A percentile compares a stretch with the other conserved stretches of the same genome.
phyloP scores from a whole-genome alignment of 1,140 invertebrate species.

The Drosophila pachea region DNA sequence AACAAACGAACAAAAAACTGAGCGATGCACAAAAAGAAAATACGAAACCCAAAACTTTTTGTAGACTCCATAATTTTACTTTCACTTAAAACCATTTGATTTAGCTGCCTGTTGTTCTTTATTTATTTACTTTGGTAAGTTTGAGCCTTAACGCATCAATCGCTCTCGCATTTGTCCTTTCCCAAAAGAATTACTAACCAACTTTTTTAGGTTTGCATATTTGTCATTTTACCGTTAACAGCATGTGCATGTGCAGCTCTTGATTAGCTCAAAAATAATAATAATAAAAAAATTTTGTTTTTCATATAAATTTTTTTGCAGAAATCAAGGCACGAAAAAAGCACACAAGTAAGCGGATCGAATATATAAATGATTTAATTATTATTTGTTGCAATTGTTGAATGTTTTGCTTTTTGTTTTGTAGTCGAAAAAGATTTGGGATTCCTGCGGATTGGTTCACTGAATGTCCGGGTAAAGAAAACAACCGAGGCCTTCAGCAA shows the following conservation, averaged over 20 bases:
- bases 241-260: slow-evolving; percentile 9
- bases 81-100: slow-evolving; percentile 40
- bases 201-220: slow-evolving; percentile 11
- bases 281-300: slow-evolving; percentile 10
- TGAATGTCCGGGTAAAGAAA: slow-evolving; percentile 94
- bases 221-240: slow-evolving; percentile 39
- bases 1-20: not conserved
- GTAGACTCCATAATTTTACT: slow-evolving; percentile 27
- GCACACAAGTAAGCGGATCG: slow-evolving; percentile 81
- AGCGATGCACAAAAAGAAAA: not conserved
- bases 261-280: not conserved
- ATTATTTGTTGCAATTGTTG: not conserved
- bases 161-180: slow-evolving; percentile 36
- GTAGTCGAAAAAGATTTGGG: slow-evolving; percentile 89
- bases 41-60: slow-evolving; percentile 7
- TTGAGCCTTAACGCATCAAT: slow-evolving; percentile 38
- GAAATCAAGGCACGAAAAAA: slow-evolving; percentile 87
- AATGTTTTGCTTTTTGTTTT: slow-evolving; percentile 36
- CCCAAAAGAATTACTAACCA: not conserved
- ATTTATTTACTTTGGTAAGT: slow-evolving; percentile 51
- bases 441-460: slow-evolving; percentile 92
- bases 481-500: slow-evolving; percentile 94
- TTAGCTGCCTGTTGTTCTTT: slow-evolving; percentile 49
- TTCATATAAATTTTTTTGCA: slow-evolving; percentile 79
- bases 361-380: slow-evolving; percentile 3